A percentile compares a stretch with the other conserved stretches of the same genome.
Conservation (phyloP, 2,888 invertebrate species). For the Tortrix viridana region DNA sequence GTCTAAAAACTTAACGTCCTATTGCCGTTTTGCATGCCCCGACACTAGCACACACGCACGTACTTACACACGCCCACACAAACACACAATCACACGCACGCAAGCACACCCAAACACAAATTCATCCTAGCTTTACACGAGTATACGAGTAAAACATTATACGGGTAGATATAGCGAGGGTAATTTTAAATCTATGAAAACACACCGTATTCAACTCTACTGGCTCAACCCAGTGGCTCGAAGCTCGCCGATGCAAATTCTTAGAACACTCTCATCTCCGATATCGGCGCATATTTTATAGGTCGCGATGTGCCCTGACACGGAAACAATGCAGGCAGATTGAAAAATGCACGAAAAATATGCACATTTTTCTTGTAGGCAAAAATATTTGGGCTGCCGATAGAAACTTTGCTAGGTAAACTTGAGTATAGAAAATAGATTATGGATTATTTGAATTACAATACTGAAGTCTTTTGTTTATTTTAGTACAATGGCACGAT, state of each 20-base stretch:
- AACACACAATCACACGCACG: background rate
- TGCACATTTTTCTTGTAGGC: background rate
- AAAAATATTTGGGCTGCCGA: background rate
- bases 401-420: too few relatives aligned
- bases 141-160: too few relatives aligned
- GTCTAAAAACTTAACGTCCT: too few relatives aligned
- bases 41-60: background rate
- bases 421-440: too few relatives aligned
- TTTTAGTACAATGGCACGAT: too few relatives aligned
- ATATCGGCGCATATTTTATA: constrained; percentile 33
- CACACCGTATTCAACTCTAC: background rate
- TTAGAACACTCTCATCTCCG: constrained; percentile 9
- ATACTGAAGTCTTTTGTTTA: too few relatives aligned
- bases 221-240: constrained; percentile 3
- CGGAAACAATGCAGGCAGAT: constrained; percentile 21
- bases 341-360: background rate
- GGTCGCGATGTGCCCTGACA: constrained; percentile 30
- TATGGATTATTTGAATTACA: too few relatives aligned
- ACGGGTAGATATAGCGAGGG: too few relatives aligned
- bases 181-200: background rate
- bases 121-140: background rate
- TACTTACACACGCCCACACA: background rate
- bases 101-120: background rate
- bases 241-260: constrained; percentile 14
- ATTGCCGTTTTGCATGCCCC: background rate